A percentile compares a stretch with the other conserved stretches of the same genome.
Evolutionary conservation across 2,113 vertebrate species (phyloP).

Genomic region (Arizona elegans): DNA sequence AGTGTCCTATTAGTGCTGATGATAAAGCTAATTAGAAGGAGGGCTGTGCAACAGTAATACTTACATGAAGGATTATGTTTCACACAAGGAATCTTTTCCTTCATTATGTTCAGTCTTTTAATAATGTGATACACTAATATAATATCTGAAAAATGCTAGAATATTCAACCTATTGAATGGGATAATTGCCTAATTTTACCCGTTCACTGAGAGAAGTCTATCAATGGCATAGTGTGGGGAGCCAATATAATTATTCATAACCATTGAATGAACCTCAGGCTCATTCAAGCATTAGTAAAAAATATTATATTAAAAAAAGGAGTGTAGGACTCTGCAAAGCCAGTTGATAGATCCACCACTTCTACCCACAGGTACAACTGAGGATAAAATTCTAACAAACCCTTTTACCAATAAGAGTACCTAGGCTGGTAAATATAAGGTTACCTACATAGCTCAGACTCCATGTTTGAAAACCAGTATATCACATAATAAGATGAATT

Average conservation of each 20-base stretch:
- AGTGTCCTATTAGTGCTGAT: conserved; percentile 20
- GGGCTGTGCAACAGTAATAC: background rate
- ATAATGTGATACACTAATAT: background rate
- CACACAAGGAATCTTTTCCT: background rate
- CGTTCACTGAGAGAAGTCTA: background rate
- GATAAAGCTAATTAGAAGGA: conserved; percentile 35
- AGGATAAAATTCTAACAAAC: background rate
- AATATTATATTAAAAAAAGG: background rate
- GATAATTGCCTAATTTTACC: background rate
- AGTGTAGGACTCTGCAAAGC: background rate
- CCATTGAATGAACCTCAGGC: background rate
- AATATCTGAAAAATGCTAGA: background rate
- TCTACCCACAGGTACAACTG: background rate
- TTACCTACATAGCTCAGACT: background rate
- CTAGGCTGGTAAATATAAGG: background rate
- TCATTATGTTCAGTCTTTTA: background rate
- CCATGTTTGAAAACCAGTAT: background rate
- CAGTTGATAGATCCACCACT: background rate
- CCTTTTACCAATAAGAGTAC: background rate
- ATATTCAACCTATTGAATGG: background rate
- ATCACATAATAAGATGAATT: background rate
- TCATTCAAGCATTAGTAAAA: background rate
- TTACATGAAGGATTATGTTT: background rate
- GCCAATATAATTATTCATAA: background rate
- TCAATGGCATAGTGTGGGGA: background rate